Conservation (phyloP, 2,888 invertebrate species). For the Chalcosyrphus nemorum region DNA sequence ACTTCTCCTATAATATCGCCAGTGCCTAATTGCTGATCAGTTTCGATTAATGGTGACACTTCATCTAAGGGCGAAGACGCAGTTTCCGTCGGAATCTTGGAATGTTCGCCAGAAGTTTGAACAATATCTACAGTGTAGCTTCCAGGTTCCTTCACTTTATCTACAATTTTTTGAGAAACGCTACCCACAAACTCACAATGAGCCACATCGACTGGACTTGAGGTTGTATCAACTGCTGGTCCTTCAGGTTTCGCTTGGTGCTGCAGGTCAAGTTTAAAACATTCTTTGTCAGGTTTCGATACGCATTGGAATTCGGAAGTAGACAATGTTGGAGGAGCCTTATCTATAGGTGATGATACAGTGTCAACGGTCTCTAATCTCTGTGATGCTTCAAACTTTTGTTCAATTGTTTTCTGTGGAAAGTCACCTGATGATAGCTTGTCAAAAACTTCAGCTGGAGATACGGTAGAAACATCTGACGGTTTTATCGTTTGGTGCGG, state of each 20-base stretch:
- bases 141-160: background rate
- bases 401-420: background rate
- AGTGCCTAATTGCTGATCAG: slow-evolving; percentile 39
- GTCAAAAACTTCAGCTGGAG: background rate
- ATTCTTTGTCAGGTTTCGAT: slow-evolving; percentile 40
- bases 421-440: background rate
- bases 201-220: slow-evolving; percentile 64
- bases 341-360: slow-evolving; percentile 78
- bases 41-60: slow-evolving; percentile 8
- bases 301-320: slow-evolving; percentile 43
- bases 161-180: background rate
- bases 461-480: background rate
- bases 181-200: slow-evolving; percentile 8
- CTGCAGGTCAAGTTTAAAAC: slow-evolving; percentile 42
- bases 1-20: slow-evolving; percentile 42
- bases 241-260: slow-evolving; percentile 65
- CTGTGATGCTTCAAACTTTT: background rate
- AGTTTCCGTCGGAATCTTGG: slow-evolving; percentile 44
- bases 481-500: background rate
- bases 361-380: slow-evolving; percentile 3
- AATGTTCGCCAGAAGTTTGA: slow-evolving; percentile 34
- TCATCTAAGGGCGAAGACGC: slow-evolving; percentile 65
- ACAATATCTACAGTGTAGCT: background rate
- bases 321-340: slow-evolving; percentile 72
- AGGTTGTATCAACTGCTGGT: slow-evolving; percentile 54